A percentile compares a stretch with the other conserved stretches of the same genome.
These are phyloP conservation scores for Orycteropus afer DNA, from an alignment of 2,113 vertebrate species.

Conservation along the genomic window DNA sequence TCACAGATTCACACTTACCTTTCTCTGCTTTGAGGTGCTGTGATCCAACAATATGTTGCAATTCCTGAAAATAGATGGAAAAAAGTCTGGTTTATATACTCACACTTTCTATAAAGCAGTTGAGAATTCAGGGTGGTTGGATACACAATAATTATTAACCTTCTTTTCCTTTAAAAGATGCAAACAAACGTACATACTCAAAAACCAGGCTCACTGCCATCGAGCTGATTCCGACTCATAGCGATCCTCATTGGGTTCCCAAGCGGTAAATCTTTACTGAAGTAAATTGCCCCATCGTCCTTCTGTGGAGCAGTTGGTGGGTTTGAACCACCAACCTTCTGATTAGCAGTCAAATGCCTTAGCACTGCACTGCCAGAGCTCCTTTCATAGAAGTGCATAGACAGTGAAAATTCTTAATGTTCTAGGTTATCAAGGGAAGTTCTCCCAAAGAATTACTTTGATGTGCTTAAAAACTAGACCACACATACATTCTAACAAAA, in stretches of 20 bases:
- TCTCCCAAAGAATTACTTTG: slow-evolving; percentile 13
- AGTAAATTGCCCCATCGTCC: no score
- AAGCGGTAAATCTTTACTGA: no score
- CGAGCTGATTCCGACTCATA: no score
- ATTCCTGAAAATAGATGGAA: slow-evolving; percentile 84
- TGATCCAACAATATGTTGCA: slow-evolving; percentile 83
- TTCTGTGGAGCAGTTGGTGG: no score
- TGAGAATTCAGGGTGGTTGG: not conserved
- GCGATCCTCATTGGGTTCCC: no score
- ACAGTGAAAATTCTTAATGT: not conserved
- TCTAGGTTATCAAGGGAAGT: not conserved
- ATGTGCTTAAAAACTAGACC: not conserved
- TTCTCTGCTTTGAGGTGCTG: slow-evolving; percentile 81
- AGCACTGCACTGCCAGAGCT: no score
- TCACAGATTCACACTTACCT: slow-evolving; percentile 75
- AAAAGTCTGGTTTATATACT: not conserved
- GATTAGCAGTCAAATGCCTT: no score
- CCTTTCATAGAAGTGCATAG: not conserved
- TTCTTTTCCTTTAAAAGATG: not conserved
- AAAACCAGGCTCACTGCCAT: no score
- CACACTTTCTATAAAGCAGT: not conserved
- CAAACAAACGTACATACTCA: no score
- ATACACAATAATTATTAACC: not conserved
- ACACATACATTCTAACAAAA: not conserved
- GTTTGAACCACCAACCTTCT: no score